These are phyloP conservation scores for Triplophysa bombifrons DNA, from an alignment of 2,797 vertebrate species.

Conservation along the genomic window DNA sequence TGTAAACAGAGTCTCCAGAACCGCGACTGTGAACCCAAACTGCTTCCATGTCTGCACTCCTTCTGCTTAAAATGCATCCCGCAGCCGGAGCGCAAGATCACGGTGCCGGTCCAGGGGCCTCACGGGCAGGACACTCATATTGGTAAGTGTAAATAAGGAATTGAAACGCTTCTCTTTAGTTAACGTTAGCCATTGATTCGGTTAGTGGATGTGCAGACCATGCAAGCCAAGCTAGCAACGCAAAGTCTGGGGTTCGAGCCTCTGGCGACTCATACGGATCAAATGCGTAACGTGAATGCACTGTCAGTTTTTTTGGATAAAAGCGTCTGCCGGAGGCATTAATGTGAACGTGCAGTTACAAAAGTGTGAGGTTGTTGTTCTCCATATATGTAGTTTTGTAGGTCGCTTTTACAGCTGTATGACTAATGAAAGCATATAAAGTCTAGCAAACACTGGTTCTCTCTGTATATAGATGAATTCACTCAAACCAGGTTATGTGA, in stretches of 20 bases:
- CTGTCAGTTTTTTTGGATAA: too few species aligned
- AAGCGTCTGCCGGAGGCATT: too few species aligned
- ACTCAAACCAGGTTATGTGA: neutral
- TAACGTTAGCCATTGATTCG: too few species aligned
- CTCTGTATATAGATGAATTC: too few species aligned
- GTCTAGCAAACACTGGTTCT: too few species aligned
- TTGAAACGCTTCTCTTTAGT: neutral
- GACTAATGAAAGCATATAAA: too few species aligned
- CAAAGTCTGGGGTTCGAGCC: too few species aligned
- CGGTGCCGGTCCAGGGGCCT: constrained; percentile 86
- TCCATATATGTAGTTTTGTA: neutral
- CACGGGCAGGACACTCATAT: constrained; percentile 95
- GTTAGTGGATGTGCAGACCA: neutral
- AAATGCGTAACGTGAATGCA: too few species aligned
- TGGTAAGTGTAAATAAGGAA: constrained; percentile 73
- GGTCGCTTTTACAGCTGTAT: too few species aligned
- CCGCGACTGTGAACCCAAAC: constrained; percentile 95
- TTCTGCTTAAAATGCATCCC: constrained; percentile 95
- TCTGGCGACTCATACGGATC: too few species aligned
- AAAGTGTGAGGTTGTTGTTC: neutral
- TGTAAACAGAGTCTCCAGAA: constrained; percentile 95
- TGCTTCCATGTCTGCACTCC: constrained; percentile 95
- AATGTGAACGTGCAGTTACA: neutral
- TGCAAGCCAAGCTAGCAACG: too few species aligned
- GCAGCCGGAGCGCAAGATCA: constrained; percentile 91